These are phyloP conservation scores for Stenolophus ochropezus DNA, from an alignment of 2,888 invertebrate genomes.

Conservation along the genomic window DNA sequence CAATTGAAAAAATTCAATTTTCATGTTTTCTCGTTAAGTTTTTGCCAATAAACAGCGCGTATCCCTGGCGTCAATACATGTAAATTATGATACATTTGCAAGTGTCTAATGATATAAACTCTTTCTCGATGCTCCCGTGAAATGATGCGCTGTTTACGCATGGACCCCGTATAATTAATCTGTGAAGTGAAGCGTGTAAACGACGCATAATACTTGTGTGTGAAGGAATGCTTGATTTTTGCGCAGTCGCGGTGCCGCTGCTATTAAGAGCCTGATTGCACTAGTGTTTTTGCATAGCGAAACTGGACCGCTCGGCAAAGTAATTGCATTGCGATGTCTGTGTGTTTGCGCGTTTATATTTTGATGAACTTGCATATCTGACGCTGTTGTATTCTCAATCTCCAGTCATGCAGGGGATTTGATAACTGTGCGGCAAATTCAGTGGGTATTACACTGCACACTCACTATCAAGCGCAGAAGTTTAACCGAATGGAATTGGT, in stretches of 20 bases:
- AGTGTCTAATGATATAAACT: neutral
- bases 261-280: neutral
- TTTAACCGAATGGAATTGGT: neutral
- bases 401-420: conserved; percentile 52
- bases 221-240: conserved; percentile 29
- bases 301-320: conserved; percentile 33
- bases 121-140: neutral
- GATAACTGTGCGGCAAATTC: conserved; percentile 38
- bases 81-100: neutral
- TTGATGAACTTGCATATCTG: conserved; percentile 55
- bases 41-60: neutral
- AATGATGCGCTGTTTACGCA: neutral
- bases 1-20: too few species aligned
- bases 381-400: conserved; percentile 49
- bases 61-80: neutral
- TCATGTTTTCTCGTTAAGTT: too few species aligned
- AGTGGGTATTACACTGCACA: conserved; percentile 20
- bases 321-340: conserved; percentile 37
- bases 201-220: conserved; percentile 4
- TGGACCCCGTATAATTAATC: neutral
- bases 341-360: conserved; percentile 44
- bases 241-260: neutral
- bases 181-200: neutral
- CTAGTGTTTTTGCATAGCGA: conserved; percentile 3
- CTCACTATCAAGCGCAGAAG: neutral